Conservation (phyloP, 1,140 invertebrate genomes). For the Calephelis virginiensis region DNA sequence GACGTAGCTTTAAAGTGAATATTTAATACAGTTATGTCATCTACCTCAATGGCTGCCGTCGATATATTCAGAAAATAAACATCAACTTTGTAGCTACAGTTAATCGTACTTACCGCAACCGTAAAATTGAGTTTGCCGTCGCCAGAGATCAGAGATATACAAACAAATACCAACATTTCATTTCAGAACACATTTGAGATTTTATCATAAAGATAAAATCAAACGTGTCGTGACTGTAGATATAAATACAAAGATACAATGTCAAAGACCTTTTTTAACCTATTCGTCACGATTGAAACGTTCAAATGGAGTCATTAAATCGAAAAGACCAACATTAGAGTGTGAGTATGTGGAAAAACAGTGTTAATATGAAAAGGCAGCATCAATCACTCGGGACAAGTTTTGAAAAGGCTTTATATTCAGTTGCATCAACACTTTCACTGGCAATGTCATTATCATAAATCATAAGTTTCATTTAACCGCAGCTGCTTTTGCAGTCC, state of each 20-base stretch:
- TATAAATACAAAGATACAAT: constrained; percentile 10
- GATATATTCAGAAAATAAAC: no score
- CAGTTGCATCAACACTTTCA: constrained; percentile 54
- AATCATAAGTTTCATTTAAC: constrained; percentile 50
- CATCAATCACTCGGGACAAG: constrained; percentile 52
- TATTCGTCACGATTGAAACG: constrained; percentile 9
- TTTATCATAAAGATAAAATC: constrained; percentile 4
- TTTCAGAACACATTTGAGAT: not conserved
- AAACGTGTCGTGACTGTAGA: not conserved
- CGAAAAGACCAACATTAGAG: constrained; percentile 13
- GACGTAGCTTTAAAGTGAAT: no score
- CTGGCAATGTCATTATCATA: constrained; percentile 46
- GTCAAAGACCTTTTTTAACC: constrained; percentile 14
- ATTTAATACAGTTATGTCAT: no score
- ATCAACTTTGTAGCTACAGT: no score
- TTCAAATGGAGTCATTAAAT: constrained; percentile 16
- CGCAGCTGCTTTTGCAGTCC: constrained; percentile 40
- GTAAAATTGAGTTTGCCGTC: no score
- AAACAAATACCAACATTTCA: not conserved
- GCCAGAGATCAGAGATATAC: no score
- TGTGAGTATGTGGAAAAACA: constrained; percentile 48
- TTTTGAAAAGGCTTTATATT: constrained; percentile 37
- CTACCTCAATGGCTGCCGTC: no score
- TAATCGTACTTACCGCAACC: no score
- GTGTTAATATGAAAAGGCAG: constrained; percentile 39